Evolutionary conservation across 1,140 invertebrate species (phyloP).

Genomic region (Eupristina koningsbergeri): DNA sequence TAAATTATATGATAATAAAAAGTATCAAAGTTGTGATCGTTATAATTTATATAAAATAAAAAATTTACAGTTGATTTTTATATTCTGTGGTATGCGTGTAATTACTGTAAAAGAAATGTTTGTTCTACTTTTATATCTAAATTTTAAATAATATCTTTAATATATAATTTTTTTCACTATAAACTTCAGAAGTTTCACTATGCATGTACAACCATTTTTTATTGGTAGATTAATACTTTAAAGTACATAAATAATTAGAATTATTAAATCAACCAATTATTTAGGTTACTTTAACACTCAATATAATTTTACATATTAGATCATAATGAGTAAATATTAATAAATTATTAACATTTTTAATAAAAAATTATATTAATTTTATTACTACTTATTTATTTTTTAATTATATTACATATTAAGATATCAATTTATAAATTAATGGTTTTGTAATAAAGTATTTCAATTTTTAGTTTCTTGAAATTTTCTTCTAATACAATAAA

Average conservation of each 20-base stretch:
- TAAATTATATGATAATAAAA: no score
- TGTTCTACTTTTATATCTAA: neutral
- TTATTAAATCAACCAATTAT: no score
- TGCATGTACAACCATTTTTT: no score
- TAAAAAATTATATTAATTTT: neutral
- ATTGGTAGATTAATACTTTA: no score
- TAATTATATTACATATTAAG: conserved; percentile 1
- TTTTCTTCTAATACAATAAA: neutral
- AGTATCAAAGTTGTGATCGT: conserved; percentile 6
- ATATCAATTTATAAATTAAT: neutral
- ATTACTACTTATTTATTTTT: neutral
- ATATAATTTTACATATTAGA: no score
- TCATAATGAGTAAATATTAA: neutral
- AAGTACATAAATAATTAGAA: no score
- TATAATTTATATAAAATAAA: conserved; percentile 26
- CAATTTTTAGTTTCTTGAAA: neutral
- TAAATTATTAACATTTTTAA: neutral
- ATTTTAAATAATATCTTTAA: no score
- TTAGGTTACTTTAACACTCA: no score
- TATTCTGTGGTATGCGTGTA: no score
- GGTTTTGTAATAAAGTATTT: neutral
- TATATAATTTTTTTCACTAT: no score
- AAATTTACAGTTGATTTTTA: neutral
- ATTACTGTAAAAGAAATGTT: conserved; percentile 7
- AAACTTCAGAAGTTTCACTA: no score